These are phyloP conservation scores for Vulpes lagopus DNA, from an alignment of 2,113 vertebrate genomes.

Conservation along the genomic window DNA sequence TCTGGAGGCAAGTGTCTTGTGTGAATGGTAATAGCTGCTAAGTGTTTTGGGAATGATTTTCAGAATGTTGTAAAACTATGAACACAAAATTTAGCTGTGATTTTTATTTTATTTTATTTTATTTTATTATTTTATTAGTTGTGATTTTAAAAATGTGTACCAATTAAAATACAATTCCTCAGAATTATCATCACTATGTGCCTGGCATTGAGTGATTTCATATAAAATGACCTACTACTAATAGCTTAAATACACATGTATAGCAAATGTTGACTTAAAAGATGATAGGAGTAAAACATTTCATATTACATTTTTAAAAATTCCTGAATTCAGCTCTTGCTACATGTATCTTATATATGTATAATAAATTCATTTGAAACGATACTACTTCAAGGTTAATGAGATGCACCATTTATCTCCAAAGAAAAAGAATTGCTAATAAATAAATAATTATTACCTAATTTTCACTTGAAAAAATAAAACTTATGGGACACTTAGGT, in stretches of 20 bases:
- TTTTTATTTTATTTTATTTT: not conserved
- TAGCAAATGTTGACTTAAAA: slow-evolving; percentile 75
- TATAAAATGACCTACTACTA: slow-evolving; percentile 65
- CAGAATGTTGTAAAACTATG: slow-evolving; percentile 67
- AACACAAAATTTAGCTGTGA: slow-evolving; percentile 75
- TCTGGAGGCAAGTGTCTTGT: slow-evolving; percentile 64
- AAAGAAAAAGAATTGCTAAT: not conserved
- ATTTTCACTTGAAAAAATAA: not conserved
- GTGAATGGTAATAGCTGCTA: slow-evolving; percentile 71
- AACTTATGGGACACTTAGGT: not conserved
- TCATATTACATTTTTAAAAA: slow-evolving; percentile 63
- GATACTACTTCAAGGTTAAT: slow-evolving; percentile 74
- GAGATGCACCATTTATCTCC: not conserved
- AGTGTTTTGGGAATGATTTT: slow-evolving; percentile 72
- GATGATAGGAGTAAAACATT: slow-evolving; percentile 62
- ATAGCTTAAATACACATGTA: slow-evolving; percentile 74
- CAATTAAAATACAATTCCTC: slow-evolving; percentile 82
- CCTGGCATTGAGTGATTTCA: slow-evolving; percentile 70
- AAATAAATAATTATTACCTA: not conserved
- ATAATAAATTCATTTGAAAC: slow-evolving; percentile 63
- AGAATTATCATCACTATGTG: slow-evolving; percentile 67
- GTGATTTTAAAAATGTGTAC: slow-evolving; percentile 72
- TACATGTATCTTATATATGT: not conserved
- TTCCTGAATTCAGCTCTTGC: slow-evolving; percentile 51
- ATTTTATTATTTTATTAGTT: not conserved